Base-by-base conservation (phyloP, 2,113 vertebrate genomes). In the Sinocyclocheilus grahami region DNA sequence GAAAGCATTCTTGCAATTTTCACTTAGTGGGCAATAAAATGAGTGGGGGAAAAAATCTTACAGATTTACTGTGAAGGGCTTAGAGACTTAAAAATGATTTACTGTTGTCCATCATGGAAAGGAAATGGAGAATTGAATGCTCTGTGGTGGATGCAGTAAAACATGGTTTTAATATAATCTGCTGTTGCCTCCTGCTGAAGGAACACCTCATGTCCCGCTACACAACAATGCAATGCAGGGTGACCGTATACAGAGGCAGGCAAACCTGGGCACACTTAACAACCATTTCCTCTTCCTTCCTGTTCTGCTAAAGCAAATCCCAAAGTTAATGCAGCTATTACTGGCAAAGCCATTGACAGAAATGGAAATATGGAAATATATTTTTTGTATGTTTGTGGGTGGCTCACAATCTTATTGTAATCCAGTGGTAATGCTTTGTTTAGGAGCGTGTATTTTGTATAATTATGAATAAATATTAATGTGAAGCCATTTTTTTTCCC, bases 231-330 rank as follows among this genome's bases (percentile, higher is more conserved):
- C 88, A 90, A 86, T 90, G 90, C 92, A 82, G 87, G 90, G 86
- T 91, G 89, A 89, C 88, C 84, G 67, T 93, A 90, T 93, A 94
- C 75, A 82, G 86, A 78, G 90, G 86, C 84, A 87, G 89, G 87
- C 88, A 87, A 90, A 89, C 89, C 89, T 91, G 88, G 86, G 86
- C 89, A 91, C 78, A 78, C 91, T 91, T 90, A 91, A 91, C 90
- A 88, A 87, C 90, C 91, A 87, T 87, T 92, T 88, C 89, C 51
- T 84, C 82, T 94, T 94, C 93, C 94, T 95, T 94, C 93, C 93
- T 90, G 92, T 88, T 87, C 90, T 85, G 9, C 88, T 87, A 87
- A 89, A 91, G 92, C 92, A 91, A 89, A 84, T 20, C 87, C 92
- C 89, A 86, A 82, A 90, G 92, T 94, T 92, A 93, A 89, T 91